Base-by-base conservation (phyloP, 2,888 invertebrate species). In the Chloroclysta siterata region DNA sequence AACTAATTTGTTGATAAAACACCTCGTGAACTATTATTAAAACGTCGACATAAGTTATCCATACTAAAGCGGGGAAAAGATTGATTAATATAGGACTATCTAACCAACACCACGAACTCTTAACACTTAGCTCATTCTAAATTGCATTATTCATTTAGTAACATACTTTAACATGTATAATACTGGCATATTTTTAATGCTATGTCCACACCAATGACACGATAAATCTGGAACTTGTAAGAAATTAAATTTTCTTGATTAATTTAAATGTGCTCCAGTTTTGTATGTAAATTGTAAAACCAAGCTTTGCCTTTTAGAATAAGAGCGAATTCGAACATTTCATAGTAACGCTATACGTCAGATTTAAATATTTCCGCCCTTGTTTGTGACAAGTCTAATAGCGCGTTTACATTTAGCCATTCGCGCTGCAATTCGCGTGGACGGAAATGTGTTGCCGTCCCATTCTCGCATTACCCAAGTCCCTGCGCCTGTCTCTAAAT, bases 81-180 rank as follows among this genome's bases (percentile, higher is more conserved):
- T 82, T 80, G 74, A 76, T 78, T 76, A 76, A 73, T 72, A 61
- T 47, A 78, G 77, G 71, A 82, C 83, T 88, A 87, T 82, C 84
- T 87, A 84, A 74, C 66, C 70, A 73, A 69, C 69, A 69, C 60
- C 60, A 81, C 83, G 80, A 78, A 77, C 74, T 76, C 74, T 81
- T 84, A 88, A 87, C 82, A 71, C 74, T 79, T 77, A 82, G 70
- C 56, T 66, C 66, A 58, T 44, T 76, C 65, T 76, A 76, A 76
- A 73, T 67, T 74, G 80, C 71, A 83, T 83, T 78, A 80, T 77
- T 75, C 75, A 77, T 63, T 78, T 74, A 79, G 29, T 79, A 76
- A 83, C 79, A 81, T 44, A 77, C 76, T 81, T 80, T 82, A 85
- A 84, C 83, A 81, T 79, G 80, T 79, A 79, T 87, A 89, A 89